Evolutionary conservation across 2,113 vertebrate genomes (phyloP).

Genomic region (Psephotus haematonotus): DNA sequence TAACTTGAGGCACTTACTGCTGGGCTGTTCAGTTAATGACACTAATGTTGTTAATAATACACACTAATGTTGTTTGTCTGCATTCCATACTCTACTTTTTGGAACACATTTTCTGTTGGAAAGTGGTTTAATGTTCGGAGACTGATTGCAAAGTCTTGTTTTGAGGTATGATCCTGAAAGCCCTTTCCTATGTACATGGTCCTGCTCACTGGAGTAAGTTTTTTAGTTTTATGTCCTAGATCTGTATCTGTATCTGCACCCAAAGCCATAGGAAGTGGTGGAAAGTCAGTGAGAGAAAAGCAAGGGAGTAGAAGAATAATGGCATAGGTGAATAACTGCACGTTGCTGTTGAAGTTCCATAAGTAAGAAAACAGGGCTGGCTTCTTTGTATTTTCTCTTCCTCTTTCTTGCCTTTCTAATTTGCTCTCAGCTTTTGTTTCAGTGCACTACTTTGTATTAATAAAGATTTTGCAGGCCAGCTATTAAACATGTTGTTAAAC

Average conservation of each 20-base stretch:
- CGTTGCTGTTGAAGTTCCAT: neutral
- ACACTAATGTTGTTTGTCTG: neutral
- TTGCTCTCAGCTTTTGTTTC: neutral
- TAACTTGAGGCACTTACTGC: neutral
- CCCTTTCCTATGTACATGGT: neutral
- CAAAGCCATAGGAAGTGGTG: neutral
- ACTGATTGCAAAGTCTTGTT: neutral
- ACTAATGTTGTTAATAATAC: neutral
- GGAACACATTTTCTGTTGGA: neutral
- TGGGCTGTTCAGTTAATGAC: neutral
- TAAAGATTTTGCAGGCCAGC: neutral
- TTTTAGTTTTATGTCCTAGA: neutral
- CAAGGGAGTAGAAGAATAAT: neutral
- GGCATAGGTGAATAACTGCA: neutral
- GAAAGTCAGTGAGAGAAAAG: neutral
- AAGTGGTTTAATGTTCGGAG: neutral
- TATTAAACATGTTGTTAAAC: neutral
- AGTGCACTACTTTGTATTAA: neutral
- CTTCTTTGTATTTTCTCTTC: neutral
- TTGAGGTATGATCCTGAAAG: neutral
- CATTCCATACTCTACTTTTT: conserved; percentile 24
- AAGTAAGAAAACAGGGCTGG: neutral
- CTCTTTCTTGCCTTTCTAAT: neutral
- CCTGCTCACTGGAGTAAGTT: neutral
- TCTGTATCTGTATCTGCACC: neutral